Conservation (phyloP, 2,888 invertebrate genomes). For the Chrysolina oricalcia region DNA sequence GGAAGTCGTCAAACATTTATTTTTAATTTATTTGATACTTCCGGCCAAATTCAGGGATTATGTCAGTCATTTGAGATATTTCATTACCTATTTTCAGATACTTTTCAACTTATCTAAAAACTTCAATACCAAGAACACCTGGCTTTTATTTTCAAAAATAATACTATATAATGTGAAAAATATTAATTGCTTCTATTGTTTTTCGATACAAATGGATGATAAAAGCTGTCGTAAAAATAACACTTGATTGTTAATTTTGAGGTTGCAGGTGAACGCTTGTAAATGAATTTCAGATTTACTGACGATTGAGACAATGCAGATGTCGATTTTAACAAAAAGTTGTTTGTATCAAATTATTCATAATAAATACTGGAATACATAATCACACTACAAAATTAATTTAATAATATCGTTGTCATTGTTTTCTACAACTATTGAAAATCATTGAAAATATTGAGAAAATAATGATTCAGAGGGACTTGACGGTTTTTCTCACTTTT, state of each 20-base stretch:
- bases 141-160: slow-evolving; percentile 23
- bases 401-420: too few relatives aligned
- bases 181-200: not conserved
- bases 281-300: not conserved
- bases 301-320: not conserved
- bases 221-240: slow-evolving; percentile 1
- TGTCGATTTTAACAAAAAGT: too few relatives aligned
- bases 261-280: not conserved
- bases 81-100: not conserved
- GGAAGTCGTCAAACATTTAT: too few relatives aligned
- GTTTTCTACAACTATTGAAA: too few relatives aligned
- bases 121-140: slow-evolving; percentile 3
- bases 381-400: too few relatives aligned
- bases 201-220: not conserved
- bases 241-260: not conserved
- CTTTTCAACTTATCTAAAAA: not conserved
- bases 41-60: too few relatives aligned
- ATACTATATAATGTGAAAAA: not conserved
- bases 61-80: not conserved
- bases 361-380: too few relatives aligned
- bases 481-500: too few relatives aligned
- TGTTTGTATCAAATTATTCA: too few relatives aligned
- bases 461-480: too few relatives aligned
- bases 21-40: too few relatives aligned
- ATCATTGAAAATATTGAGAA: too few relatives aligned